Evolutionary conservation across 2,797 vertebrate species (phyloP).

Genomic region (Microctenopoma steveboyesi): DNA sequence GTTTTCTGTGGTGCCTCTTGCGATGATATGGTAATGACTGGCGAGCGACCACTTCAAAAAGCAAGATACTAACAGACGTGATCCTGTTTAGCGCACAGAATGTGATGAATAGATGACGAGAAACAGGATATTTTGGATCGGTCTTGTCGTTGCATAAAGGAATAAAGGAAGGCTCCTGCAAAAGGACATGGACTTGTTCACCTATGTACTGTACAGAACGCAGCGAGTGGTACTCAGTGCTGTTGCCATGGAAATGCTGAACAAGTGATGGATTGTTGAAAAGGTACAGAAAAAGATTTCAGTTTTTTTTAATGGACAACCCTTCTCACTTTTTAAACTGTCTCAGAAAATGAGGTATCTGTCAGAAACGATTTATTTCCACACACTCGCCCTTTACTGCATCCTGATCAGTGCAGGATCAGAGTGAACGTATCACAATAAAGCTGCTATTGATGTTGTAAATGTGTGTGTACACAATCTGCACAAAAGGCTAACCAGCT

Average conservation of each 20-base stretch:
- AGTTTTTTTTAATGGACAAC: conserved; percentile 13
- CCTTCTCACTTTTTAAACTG: conserved; percentile 2
- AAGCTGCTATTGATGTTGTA: conserved; percentile 1
- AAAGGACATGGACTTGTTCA: conserved; percentile 39
- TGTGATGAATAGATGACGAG: conserved; percentile 1
- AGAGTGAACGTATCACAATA: conserved; percentile 21
- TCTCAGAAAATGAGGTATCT: not conserved
- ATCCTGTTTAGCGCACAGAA: conserved; percentile 22
- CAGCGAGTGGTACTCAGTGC: conserved; percentile 40
- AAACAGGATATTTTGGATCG: conserved; percentile 27
- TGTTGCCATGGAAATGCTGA: conserved; percentile 71
- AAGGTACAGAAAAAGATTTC: conserved; percentile 42
- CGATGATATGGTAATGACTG: conserved; percentile 28
- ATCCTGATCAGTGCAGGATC: not conserved
- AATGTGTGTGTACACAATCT: not conserved
- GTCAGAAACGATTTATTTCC: not conserved
- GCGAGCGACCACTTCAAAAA: conserved; percentile 6
- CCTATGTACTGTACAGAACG: conserved; percentile 36
- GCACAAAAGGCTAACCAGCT: conserved; percentile 29
- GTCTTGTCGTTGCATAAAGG: conserved; percentile 30
- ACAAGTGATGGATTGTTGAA: conserved; percentile 62
- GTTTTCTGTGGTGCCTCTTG: conserved; percentile 27
- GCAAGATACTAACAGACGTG: conserved; percentile 17
- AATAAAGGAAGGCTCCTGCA: conserved; percentile 8
- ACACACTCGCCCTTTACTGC: not conserved